phyloP scores from a whole-genome alignment of 2,113 vertebrate species.

The Notothenia coriiceps region DNA sequence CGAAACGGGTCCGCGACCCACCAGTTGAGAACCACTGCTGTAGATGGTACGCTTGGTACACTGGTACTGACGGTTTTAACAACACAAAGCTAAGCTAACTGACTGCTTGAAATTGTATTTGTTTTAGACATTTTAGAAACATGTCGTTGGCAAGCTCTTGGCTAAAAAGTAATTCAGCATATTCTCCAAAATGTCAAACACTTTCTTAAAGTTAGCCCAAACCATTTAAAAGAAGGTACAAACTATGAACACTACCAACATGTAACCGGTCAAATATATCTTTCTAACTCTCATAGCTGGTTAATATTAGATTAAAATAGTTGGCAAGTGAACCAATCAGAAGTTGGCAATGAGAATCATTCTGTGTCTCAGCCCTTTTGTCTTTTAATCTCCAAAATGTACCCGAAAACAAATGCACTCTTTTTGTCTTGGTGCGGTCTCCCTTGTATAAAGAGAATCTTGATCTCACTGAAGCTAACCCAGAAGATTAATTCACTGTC shows the following conservation, averaged over 20 bases:
- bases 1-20: too few relatives aligned
- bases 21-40: too few relatives aligned
- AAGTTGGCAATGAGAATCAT: conserved; percentile 31
- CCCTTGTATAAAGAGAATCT: conserved; percentile 4
- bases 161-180: neutral
- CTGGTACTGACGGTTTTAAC: too few relatives aligned
- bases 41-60: too few relatives aligned
- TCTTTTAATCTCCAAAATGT: neutral
- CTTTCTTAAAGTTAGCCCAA: neutral
- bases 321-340: neutral
- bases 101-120: neutral
- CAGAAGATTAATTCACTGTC: conserved; percentile 72
- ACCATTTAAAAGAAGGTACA: too few relatives aligned
- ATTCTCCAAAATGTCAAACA: neutral
- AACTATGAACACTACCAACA: neutral
- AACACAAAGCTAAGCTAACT: neutral
- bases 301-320: conserved; percentile 38
- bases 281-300: conserved; percentile 9
- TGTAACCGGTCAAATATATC: conserved; percentile 4
- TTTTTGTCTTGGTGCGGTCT: neutral
- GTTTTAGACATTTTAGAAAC: neutral
- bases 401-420: neutral
- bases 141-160: neutral
- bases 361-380: conserved; percentile 15
- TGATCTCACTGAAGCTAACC: conserved; percentile 11